These are phyloP conservation scores for Pelodytes ibericus DNA, from an alignment of 2,797 vertebrate genomes.

Conservation along the genomic window DNA sequence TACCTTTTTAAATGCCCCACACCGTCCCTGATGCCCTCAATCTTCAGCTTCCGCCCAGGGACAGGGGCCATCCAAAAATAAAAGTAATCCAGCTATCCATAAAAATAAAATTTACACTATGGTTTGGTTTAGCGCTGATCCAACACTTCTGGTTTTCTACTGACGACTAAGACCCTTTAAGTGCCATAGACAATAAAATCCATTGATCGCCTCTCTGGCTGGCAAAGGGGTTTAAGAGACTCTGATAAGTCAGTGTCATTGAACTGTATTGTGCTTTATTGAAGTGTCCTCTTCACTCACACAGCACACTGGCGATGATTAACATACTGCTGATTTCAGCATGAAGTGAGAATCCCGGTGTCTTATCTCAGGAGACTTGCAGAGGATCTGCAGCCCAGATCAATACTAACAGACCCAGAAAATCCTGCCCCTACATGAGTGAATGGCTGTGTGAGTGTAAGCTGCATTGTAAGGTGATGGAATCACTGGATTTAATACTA, in stretches of 20 bases:
- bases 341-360: not conserved
- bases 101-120: too few species aligned
- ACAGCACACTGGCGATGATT: not conserved
- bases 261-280: not conserved
- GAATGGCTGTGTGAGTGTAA: not conserved
- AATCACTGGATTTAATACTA: not conserved
- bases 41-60: too few species aligned
- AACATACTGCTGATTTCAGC: slow-evolving; percentile 5
- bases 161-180: too few species aligned
- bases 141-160: too few species aligned
- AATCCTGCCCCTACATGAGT: not conserved
- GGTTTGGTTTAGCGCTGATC: too few species aligned
- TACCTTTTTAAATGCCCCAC: too few species aligned
- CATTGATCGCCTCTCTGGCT: not conserved
- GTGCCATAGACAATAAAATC: not conserved
- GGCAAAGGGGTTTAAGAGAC: not conserved
- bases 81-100: too few species aligned
- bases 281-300: not conserved
- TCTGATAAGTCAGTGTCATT: not conserved
- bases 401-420: not conserved
- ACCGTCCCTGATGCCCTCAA: too few species aligned
- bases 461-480: not conserved
- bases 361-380: not conserved
- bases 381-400: not conserved
- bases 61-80: too few species aligned